phyloP scores from a whole-genome alignment of 2,888 invertebrate species.

The Galeruca laticollis region DNA sequence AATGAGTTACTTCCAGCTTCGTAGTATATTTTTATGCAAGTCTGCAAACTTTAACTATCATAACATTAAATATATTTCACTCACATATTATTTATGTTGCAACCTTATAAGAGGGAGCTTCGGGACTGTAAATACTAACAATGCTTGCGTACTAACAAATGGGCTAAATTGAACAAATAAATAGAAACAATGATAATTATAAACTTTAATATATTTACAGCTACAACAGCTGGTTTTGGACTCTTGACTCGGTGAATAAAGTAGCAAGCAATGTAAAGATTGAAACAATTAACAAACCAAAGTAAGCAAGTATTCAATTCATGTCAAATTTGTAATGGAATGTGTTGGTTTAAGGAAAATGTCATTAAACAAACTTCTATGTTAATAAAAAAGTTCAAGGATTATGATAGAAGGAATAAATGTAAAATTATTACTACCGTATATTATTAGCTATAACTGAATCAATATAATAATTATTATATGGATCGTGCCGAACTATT shows the following conservation, averaged over 20 bases:
- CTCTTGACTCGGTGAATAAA: background rate
- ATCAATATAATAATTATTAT: too few relatives aligned
- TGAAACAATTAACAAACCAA: slow-evolving; percentile 20
- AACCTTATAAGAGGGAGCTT: too few relatives aligned
- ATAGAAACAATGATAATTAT: background rate
- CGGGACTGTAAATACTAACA: background rate
- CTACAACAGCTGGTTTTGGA: slow-evolving; percentile 5
- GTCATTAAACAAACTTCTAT: background rate
- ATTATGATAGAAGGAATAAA: background rate
- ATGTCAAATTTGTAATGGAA: background rate
- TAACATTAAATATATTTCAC: too few relatives aligned
- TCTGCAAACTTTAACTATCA: too few relatives aligned
- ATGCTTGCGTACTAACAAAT: slow-evolving; percentile 7
- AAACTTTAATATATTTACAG: slow-evolving; percentile 6
- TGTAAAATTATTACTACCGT: too few relatives aligned
- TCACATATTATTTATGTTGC: too few relatives aligned
- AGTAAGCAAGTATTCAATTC: background rate
- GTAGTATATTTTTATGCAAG: too few relatives aligned
- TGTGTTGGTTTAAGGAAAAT: background rate
- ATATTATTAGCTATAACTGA: too few relatives aligned
- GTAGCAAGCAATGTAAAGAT: background rate
- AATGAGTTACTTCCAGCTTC: background rate
- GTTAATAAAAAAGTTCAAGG: background rate
- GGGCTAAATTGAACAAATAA: background rate
- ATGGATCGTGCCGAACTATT: too few relatives aligned